Base-by-base conservation (phyloP, 2,113 vertebrate genomes). In the Nycticryphes semicollaris region DNA sequence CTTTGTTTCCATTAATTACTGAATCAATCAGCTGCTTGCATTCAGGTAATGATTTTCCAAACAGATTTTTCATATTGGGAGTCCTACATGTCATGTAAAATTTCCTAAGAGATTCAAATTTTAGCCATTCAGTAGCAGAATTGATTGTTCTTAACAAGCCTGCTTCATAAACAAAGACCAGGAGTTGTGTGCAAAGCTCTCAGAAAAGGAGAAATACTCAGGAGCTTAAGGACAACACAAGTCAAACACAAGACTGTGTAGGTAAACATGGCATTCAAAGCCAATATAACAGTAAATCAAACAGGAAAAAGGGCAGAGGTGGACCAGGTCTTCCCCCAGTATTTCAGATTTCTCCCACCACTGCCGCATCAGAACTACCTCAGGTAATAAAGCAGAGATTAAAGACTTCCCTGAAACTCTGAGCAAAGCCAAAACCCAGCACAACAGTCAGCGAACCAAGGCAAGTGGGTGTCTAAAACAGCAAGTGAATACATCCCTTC, bases 181-280 rank as follows among this genome's bases (percentile, higher is more conserved):
- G 15, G 53, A 83, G 18, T 2, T 70, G 72, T 41, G 28, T 47
- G 60, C 43, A 95, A 66, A 80, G 53, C 69, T 81, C 59, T 73
- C 48, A 33, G 76, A 67, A 75, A 63, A 80, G 86, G 28, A 72
- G 19, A 76, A 95, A 94, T 21, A 30, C 28, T 95, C 47, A 54
- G n/a, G 67, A 88, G 67, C 54, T 80, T 82, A 70, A 81, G 68
- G 80, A 89, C 25, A 59, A 74, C 54, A 63, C 33, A 41, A 90
- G 64, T 66, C 90, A 96, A 87, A 92, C 23, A 87, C 22, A 82
- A 79, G 82, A 57, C 39, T n/a, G 16, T 43, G 68, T 64, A 47
- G 64, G 66, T 87, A 97, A 95, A 92, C 73, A 78, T 37, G 66
- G 53, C 62, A 92, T 64, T 93, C 64, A 78, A 92, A 92, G 69